These are phyloP conservation scores for Bucorvus abyssinicus DNA, from an alignment of 2,797 vertebrate genomes.

Conservation along the genomic window DNA sequence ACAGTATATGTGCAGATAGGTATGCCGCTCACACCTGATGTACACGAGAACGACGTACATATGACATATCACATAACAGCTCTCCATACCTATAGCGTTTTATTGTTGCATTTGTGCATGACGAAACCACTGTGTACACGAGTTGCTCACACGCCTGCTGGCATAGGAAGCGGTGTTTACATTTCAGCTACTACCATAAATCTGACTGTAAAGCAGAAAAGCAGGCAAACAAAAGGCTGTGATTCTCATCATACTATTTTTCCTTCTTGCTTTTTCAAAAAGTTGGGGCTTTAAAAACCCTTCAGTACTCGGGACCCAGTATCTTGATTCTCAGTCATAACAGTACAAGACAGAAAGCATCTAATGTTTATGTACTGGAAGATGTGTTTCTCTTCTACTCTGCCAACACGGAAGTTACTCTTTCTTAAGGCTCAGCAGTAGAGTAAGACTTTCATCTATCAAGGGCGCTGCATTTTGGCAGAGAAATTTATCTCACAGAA, in stretches of 20 bases:
- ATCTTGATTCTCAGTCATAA: neutral
- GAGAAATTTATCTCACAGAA: neutral
- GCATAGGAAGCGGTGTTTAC: neutral
- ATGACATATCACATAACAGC: neutral
- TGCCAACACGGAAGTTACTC: neutral
- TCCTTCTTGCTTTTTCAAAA: neutral
- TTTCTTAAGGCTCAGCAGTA: neutral
- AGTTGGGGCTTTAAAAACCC: neutral
- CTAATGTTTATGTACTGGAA: neutral
- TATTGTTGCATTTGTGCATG: neutral
- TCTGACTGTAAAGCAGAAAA: neutral
- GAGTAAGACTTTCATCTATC: neutral
- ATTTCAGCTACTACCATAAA: neutral
- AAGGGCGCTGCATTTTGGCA: neutral
- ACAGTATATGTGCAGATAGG: neutral
- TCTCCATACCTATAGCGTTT: neutral
- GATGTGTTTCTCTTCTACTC: neutral
- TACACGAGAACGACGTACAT: neutral
- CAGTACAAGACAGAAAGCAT: slow-evolving; percentile 18
- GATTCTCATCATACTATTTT: neutral
- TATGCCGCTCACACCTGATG: neutral
- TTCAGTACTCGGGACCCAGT: neutral
- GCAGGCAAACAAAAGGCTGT: neutral
- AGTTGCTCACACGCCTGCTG: neutral
- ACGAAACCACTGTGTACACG: neutral